Evolutionary conservation across 1,140 invertebrate genomes (phyloP).

Genomic region (Phthorimaea operculella): DNA sequence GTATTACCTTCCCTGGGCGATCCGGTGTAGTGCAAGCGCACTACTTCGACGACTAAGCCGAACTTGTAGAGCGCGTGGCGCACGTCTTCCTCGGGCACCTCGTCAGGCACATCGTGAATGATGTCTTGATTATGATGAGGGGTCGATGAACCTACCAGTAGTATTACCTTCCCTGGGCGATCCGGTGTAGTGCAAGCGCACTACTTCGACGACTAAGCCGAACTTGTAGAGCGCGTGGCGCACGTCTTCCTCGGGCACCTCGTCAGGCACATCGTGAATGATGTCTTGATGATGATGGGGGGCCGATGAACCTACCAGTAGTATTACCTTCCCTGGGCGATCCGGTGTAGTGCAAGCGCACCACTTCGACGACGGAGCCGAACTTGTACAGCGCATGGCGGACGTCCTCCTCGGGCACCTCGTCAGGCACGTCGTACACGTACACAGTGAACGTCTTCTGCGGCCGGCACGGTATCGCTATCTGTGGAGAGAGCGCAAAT

Average conservation of each 20-base stretch:
- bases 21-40: constrained; percentile 67
- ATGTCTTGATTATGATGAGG: too few relatives aligned
- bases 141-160: too few relatives aligned
- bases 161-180: constrained; percentile 45
- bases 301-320: constrained; percentile 16
- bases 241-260: constrained; percentile 79
- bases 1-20: constrained; percentile 45
- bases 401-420: constrained; percentile 84
- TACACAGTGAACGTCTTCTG: constrained; percentile 85
- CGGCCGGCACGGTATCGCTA: constrained; percentile 83
- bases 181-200: constrained; percentile 67
- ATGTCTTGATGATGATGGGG: too few relatives aligned
- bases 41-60: constrained; percentile 80
- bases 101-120: too few relatives aligned
- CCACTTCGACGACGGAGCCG: constrained; percentile 80
- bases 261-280: too few relatives aligned
- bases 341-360: constrained; percentile 66
- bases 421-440: constrained; percentile 83
- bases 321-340: constrained; percentile 46
- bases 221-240: constrained; percentile 84
- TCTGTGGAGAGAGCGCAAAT: constrained; percentile 59
- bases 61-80: constrained; percentile 84
- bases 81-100: constrained; percentile 79
- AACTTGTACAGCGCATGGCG: constrained; percentile 84
- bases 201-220: constrained; percentile 80